These are phyloP conservation scores for Bufo gargarizans DNA, from an alignment of 2,113 vertebrate genomes.

Conservation along the genomic window DNA sequence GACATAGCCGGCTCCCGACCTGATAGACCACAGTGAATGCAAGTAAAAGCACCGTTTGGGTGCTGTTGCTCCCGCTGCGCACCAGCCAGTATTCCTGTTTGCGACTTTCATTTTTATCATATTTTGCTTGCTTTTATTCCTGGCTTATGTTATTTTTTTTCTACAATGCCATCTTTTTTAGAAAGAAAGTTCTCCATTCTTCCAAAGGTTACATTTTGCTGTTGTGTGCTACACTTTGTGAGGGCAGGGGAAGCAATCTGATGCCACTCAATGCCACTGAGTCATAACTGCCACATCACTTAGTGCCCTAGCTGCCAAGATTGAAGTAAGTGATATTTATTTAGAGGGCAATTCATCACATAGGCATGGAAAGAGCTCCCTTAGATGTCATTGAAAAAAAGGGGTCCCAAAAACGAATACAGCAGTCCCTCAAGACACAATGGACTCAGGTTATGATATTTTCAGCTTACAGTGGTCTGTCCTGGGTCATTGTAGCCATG, in stretches of 20 bases:
- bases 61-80: background rate
- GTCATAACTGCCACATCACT: slow-evolving; percentile 7
- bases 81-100: background rate
- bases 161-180: no score
- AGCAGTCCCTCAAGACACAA: background rate
- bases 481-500: background rate
- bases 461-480: background rate
- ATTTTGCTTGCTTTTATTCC: background rate
- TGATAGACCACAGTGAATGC: no score
- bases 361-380: background rate
- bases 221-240: background rate
- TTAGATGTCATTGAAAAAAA: background rate
- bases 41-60: no score
- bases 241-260: background rate
- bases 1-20: no score
- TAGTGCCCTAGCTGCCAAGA: background rate
- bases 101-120: background rate
- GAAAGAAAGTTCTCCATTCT: no score
- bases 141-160: background rate
- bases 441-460: background rate
- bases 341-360: background rate
- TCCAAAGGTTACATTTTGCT: background rate
- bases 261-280: slow-evolving; percentile 22
- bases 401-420: background rate
- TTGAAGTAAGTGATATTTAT: slow-evolving; percentile 21